Evolutionary conservation across 2,797 vertebrate genomes (phyloP).

Genomic region (Neopelma chrysocephalum): DNA sequence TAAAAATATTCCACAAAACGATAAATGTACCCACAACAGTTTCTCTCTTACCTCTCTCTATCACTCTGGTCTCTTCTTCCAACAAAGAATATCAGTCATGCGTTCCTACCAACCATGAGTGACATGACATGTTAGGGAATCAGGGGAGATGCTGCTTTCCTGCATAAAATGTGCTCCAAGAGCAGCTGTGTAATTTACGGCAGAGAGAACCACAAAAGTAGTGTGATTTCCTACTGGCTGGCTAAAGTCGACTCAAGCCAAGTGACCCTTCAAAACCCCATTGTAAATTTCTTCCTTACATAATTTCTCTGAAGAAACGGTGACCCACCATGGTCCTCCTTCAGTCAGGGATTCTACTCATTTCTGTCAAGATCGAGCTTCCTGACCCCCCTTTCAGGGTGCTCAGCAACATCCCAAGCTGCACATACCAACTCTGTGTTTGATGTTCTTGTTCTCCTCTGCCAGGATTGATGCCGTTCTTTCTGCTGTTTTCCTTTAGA

Average conservation of each 20-base stretch:
- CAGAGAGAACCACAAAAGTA: not conserved
- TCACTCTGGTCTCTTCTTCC: not conserved
- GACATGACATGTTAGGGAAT: not conserved
- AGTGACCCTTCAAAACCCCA: not conserved
- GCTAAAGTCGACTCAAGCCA: not conserved
- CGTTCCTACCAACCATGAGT: not conserved
- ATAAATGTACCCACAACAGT: not conserved
- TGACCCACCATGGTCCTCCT: not conserved
- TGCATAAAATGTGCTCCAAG: too few species aligned
- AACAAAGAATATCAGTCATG: not conserved
- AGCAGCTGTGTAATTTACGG: not conserved
- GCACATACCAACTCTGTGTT: rapidly evolving
- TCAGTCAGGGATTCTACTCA: not conserved
- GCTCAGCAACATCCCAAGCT: not conserved
- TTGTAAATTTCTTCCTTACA: not conserved
- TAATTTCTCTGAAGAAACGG: not conserved
- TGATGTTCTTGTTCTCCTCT: not conserved
- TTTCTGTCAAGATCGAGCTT: rapidly evolving
- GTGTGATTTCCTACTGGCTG: not conserved
- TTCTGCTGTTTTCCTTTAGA: not conserved
- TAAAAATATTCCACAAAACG: not conserved
- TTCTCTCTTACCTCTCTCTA: not conserved
- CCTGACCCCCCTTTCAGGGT: not conserved
- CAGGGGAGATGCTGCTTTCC: not conserved
- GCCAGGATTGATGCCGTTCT: not conserved